These are phyloP conservation scores for Hirudinaria manillensis DNA, from an alignment of 2,888 invertebrate genomes.

Conservation along the genomic window DNA sequence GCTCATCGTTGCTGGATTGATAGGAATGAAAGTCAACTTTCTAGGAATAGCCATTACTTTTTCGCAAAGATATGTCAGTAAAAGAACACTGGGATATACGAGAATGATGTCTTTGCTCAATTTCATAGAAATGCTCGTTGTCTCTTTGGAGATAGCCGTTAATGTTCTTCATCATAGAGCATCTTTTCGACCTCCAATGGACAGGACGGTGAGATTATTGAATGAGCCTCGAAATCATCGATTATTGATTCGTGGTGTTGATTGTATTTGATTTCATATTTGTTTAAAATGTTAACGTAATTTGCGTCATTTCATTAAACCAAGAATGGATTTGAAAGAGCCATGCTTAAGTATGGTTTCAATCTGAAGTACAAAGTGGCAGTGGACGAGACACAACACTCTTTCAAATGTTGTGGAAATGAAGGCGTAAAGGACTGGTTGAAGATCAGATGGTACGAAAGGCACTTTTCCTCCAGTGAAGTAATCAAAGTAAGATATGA, in stretches of 20 bases:
- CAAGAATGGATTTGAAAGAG: constrained; percentile 23
- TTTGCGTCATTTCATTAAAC: too few species aligned
- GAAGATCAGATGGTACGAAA: background rate
- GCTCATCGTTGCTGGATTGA: constrained; percentile 10
- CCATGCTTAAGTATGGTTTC: constrained; percentile 17
- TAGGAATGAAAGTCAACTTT: constrained; percentile 1
- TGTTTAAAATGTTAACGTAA: too few species aligned
- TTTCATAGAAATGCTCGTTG: background rate
- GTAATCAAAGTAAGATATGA: background rate
- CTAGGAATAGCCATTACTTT: background rate
- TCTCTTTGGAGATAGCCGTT: background rate
- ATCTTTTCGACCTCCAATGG: background rate
- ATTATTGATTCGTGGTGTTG: too few species aligned
- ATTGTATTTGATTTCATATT: too few species aligned
- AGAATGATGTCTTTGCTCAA: constrained; percentile 16
- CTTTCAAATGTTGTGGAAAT: constrained; percentile 27
- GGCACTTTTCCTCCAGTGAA: background rate
- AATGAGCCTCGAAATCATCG: background rate
- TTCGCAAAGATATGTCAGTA: constrained; percentile 6
- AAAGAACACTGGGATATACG: constrained; percentile 12
- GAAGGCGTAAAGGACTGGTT: constrained; percentile 27
- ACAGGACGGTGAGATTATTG: background rate
- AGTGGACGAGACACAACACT: constrained; percentile 1
- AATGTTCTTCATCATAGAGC: background rate
- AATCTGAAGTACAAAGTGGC: constrained; percentile 9